These are phyloP conservation scores for Lynx canadensis DNA, from an alignment of 2,113 vertebrate species.

Conservation along the genomic window DNA sequence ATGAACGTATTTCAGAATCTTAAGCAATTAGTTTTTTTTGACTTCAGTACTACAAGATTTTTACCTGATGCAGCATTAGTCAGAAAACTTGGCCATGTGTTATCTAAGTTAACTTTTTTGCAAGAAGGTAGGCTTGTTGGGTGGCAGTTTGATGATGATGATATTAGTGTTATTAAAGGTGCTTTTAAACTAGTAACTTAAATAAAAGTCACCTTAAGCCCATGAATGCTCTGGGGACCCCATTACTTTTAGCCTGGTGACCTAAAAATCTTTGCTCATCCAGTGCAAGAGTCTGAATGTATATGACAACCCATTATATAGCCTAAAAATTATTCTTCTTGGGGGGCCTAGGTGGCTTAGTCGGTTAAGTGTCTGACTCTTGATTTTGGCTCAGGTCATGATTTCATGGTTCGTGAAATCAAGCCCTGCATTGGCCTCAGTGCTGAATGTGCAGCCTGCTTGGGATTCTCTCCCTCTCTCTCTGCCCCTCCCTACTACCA, in stretches of 20 bases:
- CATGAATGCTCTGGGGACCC: not conserved
- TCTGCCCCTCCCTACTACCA: too few relatives aligned
- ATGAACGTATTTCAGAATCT: constrained; percentile 65
- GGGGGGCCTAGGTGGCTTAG: too few relatives aligned
- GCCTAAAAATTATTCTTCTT: not conserved
- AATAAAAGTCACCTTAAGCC: not conserved
- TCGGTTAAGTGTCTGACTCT: too few relatives aligned
- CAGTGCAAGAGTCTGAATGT: not conserved
- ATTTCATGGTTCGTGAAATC: too few relatives aligned
- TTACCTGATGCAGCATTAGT: constrained; percentile 72
- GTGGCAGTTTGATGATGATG: constrained; percentile 77
- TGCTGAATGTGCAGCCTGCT: too few relatives aligned
- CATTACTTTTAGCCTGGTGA: not conserved
- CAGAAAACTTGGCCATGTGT: constrained; percentile 69
- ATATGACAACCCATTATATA: not conserved
- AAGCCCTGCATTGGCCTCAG: too few relatives aligned
- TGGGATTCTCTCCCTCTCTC: too few relatives aligned
- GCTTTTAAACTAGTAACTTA: constrained; percentile 72
- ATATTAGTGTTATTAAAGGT: constrained; percentile 74
- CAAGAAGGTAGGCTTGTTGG: constrained; percentile 74
- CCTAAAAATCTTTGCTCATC: constrained; percentile 20
- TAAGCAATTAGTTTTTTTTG: constrained; percentile 71
- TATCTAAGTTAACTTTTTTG: constrained; percentile 71
- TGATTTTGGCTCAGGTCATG: too few relatives aligned
- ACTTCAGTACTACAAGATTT: constrained; percentile 77